Conservation (phyloP, 2,113 vertebrate species). For the Rhinopomastus cyanomelas region DNA sequence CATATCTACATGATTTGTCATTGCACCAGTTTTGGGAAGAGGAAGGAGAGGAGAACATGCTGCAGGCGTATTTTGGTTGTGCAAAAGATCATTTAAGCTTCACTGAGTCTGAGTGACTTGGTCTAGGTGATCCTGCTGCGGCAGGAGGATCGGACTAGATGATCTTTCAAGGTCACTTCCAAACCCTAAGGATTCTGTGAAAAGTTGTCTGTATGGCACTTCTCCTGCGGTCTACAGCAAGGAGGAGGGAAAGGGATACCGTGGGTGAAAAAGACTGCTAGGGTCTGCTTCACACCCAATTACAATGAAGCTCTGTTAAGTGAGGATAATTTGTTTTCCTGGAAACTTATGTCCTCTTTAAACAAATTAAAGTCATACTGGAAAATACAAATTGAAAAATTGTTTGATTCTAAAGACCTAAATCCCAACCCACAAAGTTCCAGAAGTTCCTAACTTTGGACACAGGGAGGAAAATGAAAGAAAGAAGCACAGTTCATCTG, state of each 20-base stretch:
- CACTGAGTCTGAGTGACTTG: background rate
- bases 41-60: background rate
- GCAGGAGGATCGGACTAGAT: too few relatives aligned
- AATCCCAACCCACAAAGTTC: background rate
- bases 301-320: background rate
- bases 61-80: background rate
- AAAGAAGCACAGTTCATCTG: too few relatives aligned
- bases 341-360: background rate
- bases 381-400: background rate
- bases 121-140: too few relatives aligned
- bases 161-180: too few relatives aligned
- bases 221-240: background rate
- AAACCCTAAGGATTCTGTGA: too few relatives aligned
- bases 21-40: background rate
- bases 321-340: background rate
- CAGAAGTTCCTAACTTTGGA: background rate
- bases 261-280: background rate
- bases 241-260: background rate
- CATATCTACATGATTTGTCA: background rate
- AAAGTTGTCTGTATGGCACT: background rate
- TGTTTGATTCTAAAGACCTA: background rate
- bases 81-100: background rate
- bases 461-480: background rate
- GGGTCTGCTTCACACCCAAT: background rate
- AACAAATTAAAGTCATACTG: background rate